phyloP scores from a whole-genome alignment of 2,888 invertebrate genomes.

The Amblyteles armatorius region DNA sequence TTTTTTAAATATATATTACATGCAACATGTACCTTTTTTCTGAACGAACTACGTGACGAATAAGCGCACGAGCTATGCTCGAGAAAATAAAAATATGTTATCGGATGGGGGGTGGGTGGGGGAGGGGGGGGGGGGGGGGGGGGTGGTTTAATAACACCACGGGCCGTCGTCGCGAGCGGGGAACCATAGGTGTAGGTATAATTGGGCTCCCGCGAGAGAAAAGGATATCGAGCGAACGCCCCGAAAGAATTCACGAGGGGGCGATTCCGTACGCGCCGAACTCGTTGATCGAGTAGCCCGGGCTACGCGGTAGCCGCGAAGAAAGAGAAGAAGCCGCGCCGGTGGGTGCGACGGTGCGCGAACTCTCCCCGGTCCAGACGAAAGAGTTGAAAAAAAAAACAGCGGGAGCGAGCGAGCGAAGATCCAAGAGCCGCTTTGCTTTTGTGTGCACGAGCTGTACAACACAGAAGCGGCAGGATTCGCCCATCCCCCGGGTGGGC shows the following conservation, averaged over 20 bases:
- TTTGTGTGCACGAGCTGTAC: slow-evolving; percentile 40
- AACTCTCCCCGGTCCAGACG: background rate
- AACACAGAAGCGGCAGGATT: slow-evolving; percentile 49
- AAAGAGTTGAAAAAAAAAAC: slow-evolving; percentile 26
- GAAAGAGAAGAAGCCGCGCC: slow-evolving; percentile 30
- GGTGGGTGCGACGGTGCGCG: slow-evolving; percentile 17
- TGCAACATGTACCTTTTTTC: background rate
- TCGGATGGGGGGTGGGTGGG: background rate
- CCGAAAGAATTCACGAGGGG: slow-evolving; percentile 59
- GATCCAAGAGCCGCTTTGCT: slow-evolving; percentile 40
- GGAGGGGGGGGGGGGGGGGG: too few species aligned
- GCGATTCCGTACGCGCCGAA: slow-evolving; percentile 50
- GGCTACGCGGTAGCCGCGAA: background rate
- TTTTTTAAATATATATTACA: too few species aligned
- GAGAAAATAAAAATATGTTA: background rate
- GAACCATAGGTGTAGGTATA: slow-evolving; percentile 39
- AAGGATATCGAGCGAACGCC: slow-evolving; percentile 21
- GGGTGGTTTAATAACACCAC: background rate
- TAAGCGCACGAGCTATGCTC: background rate
- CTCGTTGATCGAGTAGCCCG: slow-evolving; percentile 41
- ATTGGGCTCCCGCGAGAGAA: slow-evolving; percentile 57
- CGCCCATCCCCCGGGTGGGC: slow-evolving; percentile 63
- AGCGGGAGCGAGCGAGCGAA: slow-evolving; percentile 45
- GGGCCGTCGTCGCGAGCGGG: background rate
- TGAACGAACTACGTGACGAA: background rate